phyloP scores from a whole-genome alignment of 2,113 vertebrate genomes.

The Poeciliopsis occidentalis region DNA sequence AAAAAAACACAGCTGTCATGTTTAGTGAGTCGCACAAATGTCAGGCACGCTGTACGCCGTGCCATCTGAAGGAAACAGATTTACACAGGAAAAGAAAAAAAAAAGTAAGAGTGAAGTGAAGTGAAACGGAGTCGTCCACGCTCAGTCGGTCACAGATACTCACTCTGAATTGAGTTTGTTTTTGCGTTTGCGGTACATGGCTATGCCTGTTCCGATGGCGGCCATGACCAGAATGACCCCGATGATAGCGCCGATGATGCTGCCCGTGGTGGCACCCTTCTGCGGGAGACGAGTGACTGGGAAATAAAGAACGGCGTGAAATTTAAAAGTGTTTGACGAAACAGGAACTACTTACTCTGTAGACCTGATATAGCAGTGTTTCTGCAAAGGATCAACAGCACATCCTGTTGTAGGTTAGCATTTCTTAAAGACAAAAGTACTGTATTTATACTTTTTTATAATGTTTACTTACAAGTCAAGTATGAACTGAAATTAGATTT shows the following conservation, averaged over 20 bases:
- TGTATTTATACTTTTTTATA: too few relatives aligned
- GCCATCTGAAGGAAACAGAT: conserved; percentile 1
- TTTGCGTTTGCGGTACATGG: conserved; percentile 80
- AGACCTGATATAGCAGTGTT: too few relatives aligned
- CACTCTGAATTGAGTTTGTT: conserved; percentile 77
- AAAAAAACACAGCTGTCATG: conserved; percentile 11
- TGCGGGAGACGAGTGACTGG: conserved; percentile 68
- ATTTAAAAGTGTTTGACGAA: too few relatives aligned
- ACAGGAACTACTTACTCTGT: too few relatives aligned
- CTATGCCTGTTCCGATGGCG: conserved; percentile 76
- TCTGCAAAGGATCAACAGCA: too few relatives aligned
- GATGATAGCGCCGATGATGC: conserved; percentile 86
- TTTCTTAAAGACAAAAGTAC: too few relatives aligned
- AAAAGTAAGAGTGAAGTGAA: neutral
- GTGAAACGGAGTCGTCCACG: neutral
- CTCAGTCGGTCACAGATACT: conserved; percentile 58
- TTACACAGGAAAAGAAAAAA: conserved; percentile 13
- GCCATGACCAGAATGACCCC: conserved; percentile 82
- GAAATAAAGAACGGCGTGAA: neutral
- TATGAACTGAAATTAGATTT: too few relatives aligned
- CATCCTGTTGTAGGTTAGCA: too few relatives aligned
- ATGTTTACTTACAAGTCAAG: too few relatives aligned
- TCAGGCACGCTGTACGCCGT: neutral
- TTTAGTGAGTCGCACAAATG: conserved; percentile 16
- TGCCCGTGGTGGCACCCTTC: conserved; percentile 79